Conservation (phyloP, 1,140 invertebrate genomes). For the Ips nitidus region DNA sequence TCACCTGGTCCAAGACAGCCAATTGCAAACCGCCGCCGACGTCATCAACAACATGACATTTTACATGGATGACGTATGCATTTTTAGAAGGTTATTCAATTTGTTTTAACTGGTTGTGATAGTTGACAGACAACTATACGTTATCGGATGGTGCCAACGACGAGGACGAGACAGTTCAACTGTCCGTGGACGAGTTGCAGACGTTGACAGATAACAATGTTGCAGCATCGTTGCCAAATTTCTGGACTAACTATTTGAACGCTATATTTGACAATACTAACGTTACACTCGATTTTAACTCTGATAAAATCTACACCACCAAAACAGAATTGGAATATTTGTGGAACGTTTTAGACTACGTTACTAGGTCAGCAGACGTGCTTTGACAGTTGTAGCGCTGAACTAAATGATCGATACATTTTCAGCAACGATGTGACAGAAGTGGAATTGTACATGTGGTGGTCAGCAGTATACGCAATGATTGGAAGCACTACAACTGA, state of each 20-base stretch:
- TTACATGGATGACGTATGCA: conserved; percentile 33
- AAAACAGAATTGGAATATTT: conserved; percentile 64
- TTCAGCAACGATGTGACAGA: conserved; percentile 24
- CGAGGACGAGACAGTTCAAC: conserved; percentile 34
- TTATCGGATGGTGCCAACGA: conserved; percentile 21
- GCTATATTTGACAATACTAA: conserved; percentile 60
- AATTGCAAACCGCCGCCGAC: conserved; percentile 38
- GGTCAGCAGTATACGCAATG: conserved; percentile 65
- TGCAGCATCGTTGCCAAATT: conserved; percentile 43
- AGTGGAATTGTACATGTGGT: conserved; percentile 70
- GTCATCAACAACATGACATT: conserved; percentile 40
- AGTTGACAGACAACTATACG: conserved; percentile 38
- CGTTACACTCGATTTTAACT: conserved; percentile 50
- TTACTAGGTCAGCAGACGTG: conserved; percentile 44
- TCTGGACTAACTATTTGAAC: conserved; percentile 66
- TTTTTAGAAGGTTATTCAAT: not conserved
- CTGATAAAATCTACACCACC: conserved; percentile 61
- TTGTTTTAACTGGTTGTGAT: conserved; percentile 6
- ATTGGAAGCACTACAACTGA: conserved; percentile 64
- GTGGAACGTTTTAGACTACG: conserved; percentile 57
- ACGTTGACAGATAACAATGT: conserved; percentile 33
- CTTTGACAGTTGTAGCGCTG: too few species aligned
- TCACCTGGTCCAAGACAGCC: conserved; percentile 24
- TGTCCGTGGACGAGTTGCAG: conserved; percentile 33
- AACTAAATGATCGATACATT: too few species aligned